Evolutionary conservation across 2,113 vertebrate species (phyloP).

Genomic region (Hyperopisus bebe): DNA sequence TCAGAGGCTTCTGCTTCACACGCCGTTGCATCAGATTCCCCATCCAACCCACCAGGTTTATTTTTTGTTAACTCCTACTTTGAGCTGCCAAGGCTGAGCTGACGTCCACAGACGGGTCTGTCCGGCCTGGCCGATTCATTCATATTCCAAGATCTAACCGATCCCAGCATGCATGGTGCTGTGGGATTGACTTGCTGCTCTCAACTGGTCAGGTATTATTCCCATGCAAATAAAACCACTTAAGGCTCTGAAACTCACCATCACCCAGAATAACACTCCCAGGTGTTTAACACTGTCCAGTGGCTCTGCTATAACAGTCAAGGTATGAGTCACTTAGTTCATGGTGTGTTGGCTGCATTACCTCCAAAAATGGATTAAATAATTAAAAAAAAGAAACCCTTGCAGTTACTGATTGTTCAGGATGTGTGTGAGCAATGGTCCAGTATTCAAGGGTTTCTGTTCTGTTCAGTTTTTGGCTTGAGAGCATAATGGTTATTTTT

Average conservation of each 20-base stretch:
- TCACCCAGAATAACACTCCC: background rate
- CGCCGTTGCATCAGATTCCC: background rate
- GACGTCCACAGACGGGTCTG: background rate
- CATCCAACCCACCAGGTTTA: background rate
- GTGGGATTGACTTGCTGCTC: background rate
- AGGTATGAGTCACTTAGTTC: background rate
- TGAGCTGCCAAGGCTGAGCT: background rate
- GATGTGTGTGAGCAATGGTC: background rate
- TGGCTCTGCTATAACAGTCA: constrained; percentile 4
- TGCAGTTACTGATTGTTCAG: background rate
- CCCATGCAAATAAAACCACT: background rate
- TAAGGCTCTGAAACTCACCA: background rate
- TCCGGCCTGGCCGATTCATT: background rate
- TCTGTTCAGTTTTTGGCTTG: background rate
- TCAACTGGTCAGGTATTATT: background rate
- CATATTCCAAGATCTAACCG: background rate
- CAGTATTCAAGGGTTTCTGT: background rate
- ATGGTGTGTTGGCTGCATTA: background rate
- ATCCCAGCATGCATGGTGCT: background rate
- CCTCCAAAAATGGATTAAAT: background rate
- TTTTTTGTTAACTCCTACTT: constrained; percentile 6
- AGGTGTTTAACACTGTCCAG: background rate
- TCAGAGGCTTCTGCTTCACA: background rate
- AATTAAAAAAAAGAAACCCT: background rate
- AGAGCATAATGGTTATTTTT: background rate